Conservation (phyloP, 2,113 vertebrate species). For the Caracal caracal region DNA sequence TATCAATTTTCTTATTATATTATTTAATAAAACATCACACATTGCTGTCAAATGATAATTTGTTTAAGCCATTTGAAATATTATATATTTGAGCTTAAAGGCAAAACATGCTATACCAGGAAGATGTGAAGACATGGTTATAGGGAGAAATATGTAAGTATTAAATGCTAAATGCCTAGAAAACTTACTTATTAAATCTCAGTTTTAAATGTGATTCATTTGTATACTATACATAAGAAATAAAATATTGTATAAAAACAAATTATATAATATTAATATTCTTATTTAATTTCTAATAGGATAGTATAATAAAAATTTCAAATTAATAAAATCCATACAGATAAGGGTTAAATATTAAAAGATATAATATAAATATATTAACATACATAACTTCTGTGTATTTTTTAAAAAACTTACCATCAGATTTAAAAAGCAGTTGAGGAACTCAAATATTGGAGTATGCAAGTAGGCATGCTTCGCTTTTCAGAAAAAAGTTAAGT, state of each 20-base stretch:
- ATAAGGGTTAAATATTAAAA: not conserved
- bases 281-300: not conserved
- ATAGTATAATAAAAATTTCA: not conserved
- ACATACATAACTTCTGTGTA: not conserved
- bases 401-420: not conserved
- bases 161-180: not conserved
- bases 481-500: not conserved
- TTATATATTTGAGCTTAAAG: not conserved
- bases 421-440: not conserved
- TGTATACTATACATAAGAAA: not conserved
- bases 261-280: not conserved
- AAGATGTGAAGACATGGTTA: not conserved
- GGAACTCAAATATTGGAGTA: not conserved
- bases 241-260: not conserved
- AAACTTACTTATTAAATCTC: not conserved
- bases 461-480: not conserved
- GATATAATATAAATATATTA: not conserved
- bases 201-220: not conserved
- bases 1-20: not conserved
- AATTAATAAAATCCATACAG: not conserved
- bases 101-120: not conserved
- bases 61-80: not conserved
- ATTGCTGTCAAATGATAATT: not conserved
- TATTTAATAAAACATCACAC: not conserved
- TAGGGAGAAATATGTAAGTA: not conserved